Conservation (phyloP, 2,888 invertebrate genomes). For the Zhuqinia jingwanae region DNA sequence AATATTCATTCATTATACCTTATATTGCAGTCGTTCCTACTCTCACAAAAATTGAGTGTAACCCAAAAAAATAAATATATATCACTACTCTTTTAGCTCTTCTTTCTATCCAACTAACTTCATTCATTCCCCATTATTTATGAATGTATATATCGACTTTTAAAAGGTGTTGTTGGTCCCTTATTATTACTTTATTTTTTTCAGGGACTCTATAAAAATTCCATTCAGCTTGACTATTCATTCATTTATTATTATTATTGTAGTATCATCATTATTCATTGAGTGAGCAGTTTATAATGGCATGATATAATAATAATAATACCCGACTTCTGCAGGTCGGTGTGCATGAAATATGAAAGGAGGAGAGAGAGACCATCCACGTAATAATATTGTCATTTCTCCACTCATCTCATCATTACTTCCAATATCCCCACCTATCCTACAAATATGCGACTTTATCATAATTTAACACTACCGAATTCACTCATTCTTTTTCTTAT, state of each 20-base stretch:
- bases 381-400: slow-evolving; percentile 42
- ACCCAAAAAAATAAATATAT: slow-evolving; percentile 40
- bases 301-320: slow-evolving; percentile 7
- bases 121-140: slow-evolving; percentile 38
- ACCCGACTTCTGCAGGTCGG: slow-evolving; percentile 26
- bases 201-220: slow-evolving; percentile 30
- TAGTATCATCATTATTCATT: slow-evolving; percentile 36
- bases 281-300: slow-evolving; percentile 11
- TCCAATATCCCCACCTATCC: no score
- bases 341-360: slow-evolving; percentile 45
- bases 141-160: slow-evolving; percentile 53
- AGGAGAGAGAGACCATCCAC: slow-evolving; percentile 37
- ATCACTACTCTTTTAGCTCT: no score
- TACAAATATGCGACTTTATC: slow-evolving; percentile 6
- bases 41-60: no score
- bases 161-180: slow-evolving; percentile 43
- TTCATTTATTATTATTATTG: slow-evolving; percentile 23
- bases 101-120: slow-evolving; percentile 15
- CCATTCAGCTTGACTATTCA: slow-evolving; percentile 19
- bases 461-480: slow-evolving; percentile 46
- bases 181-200: not conserved
- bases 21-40: no score
- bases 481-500: slow-evolving; percentile 1
- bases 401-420: slow-evolving; percentile 47
- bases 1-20: not conserved